Conservation (phyloP, 2,113 vertebrate species). For the Onychostoma macrolepis region DNA sequence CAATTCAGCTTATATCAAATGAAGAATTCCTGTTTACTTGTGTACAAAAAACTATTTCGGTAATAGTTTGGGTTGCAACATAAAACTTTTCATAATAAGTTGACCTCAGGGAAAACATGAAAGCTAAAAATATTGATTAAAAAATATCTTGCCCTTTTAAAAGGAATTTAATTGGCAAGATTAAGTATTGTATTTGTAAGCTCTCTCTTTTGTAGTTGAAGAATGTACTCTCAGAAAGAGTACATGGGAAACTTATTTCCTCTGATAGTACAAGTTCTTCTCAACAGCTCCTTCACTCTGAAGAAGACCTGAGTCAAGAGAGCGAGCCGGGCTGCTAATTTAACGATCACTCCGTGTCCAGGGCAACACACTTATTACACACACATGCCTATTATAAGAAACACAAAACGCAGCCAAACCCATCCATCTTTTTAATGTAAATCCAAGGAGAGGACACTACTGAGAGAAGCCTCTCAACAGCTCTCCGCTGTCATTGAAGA, state of each 20-base stretch:
- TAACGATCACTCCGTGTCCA: slow-evolving; percentile 39
- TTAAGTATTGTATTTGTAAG: not conserved
- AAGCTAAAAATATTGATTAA: not conserved
- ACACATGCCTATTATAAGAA: slow-evolving; percentile 34
- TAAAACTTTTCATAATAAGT: not conserved
- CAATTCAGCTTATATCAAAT: not conserved
- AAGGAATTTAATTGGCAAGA: not conserved
- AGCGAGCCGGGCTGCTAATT: slow-evolving; percentile 16
- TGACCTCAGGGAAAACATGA: not conserved
- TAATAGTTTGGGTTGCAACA: not conserved
- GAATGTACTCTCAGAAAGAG: not conserved
- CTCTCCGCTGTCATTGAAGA: slow-evolving; percentile 38
- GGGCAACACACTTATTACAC: slow-evolving; percentile 40
- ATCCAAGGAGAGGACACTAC: slow-evolving; percentile 50
- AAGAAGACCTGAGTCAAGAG: slow-evolving; percentile 46
- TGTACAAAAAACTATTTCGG: not conserved
- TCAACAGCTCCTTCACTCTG: slow-evolving; percentile 42
- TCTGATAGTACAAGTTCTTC: slow-evolving; percentile 21
- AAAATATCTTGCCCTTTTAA: not conserved
- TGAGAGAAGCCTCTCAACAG: slow-evolving; percentile 43
- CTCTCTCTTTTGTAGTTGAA: not conserved
- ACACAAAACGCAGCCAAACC: slow-evolving; percentile 32
- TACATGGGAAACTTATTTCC: slow-evolving; percentile 39
- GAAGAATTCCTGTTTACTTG: not conserved
- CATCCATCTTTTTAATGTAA: slow-evolving; percentile 56